Base-by-base conservation (phyloP, 1,140 invertebrate genomes). In the Chrysomallon squamiferum region DNA sequence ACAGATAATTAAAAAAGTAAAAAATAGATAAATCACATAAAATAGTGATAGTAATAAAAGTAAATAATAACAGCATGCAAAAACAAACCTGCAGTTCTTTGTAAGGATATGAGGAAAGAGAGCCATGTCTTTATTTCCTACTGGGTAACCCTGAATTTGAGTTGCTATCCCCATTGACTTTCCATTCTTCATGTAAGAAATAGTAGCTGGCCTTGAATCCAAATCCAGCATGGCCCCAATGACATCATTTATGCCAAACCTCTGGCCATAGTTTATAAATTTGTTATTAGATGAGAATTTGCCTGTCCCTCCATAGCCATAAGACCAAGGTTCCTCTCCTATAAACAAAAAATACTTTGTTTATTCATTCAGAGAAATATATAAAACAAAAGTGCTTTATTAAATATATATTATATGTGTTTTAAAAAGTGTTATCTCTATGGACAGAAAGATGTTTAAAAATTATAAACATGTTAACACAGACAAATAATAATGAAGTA, bases 91-190 rank as follows among this genome's bases (percentile, higher is more conserved):
- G 63, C 90, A 90, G 83, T 97, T 97, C 84, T 96, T 95, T 43
- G 92, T 92, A 0, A 96, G 84, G 68, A 97, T 86, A 80, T 97
- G 95, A 0, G 96, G 95, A 84, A 92, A 97, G 7, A 97, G 82
- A 5, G 92, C 88, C 75, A 88, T 88, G 22, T 88, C 89, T 47
- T 81, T 76, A 20, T 72, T 72, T 27, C 80, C 81, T 13, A 83
- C 77, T 15, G 82, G 80, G 86, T 87, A 68, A 79, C 83, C 85
- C 52, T 84, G 77, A 13, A 90, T 72, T 32, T 78, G 75, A 62
- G 84, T 86, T 3, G 88, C 87, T 1, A 88, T 85, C 2, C 93
- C 94, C 59, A 93, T 88, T 81, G 90, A 86, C 62, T 89, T 87
- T 6, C 94, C 95, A 86, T 98, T 97, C 22, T 96, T 87, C 0